Conservation (phyloP, 2,888 invertebrate genomes). For the Carcina quercana region DNA sequence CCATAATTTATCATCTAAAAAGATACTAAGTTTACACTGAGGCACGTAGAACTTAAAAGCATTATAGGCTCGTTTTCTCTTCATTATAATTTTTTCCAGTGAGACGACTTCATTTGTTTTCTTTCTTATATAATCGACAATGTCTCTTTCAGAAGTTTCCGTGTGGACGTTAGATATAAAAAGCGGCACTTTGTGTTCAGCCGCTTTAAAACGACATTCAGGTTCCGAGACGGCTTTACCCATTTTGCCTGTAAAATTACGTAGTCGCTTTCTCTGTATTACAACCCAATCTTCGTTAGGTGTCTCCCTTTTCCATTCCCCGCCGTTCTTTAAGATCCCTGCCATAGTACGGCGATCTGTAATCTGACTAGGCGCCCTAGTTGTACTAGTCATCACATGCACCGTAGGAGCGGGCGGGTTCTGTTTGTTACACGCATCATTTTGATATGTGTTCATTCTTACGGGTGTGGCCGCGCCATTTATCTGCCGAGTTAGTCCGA, state of each 20-base stretch:
- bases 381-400: too few species aligned
- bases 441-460: too few species aligned
- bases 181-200: constrained; percentile 11
- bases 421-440: too few species aligned
- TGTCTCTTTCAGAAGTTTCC: constrained; percentile 11
- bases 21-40: constrained; percentile 8
- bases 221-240: neutral
- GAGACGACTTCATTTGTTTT: constrained; percentile 10
- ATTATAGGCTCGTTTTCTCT: constrained; percentile 4
- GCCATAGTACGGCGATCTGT: neutral
- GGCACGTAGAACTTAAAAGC: constrained; percentile 14
- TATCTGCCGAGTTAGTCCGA: too few species aligned
- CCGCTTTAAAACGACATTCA: constrained; percentile 10
- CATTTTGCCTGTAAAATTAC: neutral
- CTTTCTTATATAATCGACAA: constrained; percentile 9
- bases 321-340: neutral
- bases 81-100: constrained; percentile 10
- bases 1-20: constrained; percentile 14
- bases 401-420: too few species aligned
- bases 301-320: neutral
- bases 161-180: constrained; percentile 15
- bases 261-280: neutral
- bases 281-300: neutral
- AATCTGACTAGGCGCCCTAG: too few species aligned
- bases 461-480: too few species aligned